A percentile compares a stretch with the other conserved stretches of the same genome.
Evolutionary conservation across 2,113 vertebrate species (phyloP).

Genomic region (Maccullochella peelii): DNA sequence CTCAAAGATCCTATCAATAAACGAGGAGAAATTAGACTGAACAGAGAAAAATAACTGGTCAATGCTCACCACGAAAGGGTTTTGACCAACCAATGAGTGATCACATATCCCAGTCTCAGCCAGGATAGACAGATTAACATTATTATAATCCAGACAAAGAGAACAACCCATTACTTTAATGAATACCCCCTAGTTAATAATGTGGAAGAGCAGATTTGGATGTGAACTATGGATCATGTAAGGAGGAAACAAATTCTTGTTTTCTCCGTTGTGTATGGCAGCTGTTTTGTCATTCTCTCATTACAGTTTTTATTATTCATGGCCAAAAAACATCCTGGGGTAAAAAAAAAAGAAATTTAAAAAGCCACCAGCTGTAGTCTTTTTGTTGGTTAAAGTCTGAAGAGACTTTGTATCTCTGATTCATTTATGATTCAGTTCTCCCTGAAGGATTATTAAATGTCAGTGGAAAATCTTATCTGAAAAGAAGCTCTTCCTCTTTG

Average conservation of each 20-base stretch:
- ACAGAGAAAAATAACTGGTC: conserved; percentile 22
- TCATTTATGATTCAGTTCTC: conserved; percentile 56
- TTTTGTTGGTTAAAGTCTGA: conserved; percentile 40
- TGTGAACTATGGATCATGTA: conserved; percentile 38
- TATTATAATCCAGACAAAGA: conserved; percentile 68
- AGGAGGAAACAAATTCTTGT: conserved; percentile 15
- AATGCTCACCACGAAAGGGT: background rate
- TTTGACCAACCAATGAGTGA: conserved; percentile 23
- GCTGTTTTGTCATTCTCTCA: background rate
- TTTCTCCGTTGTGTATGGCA: conserved; percentile 1
- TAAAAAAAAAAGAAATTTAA: background rate
- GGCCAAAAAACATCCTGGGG: background rate
- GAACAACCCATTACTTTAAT: conserved; percentile 62
- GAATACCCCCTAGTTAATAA: conserved; percentile 57
- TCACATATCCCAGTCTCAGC: conserved; percentile 24
- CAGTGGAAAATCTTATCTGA: conserved; percentile 44
- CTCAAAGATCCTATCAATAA: conserved; percentile 43
- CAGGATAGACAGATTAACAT: conserved; percentile 62
- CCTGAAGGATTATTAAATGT: conserved; percentile 63
- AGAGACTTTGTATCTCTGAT: conserved; percentile 28
- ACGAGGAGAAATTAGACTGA: conserved; percentile 30
- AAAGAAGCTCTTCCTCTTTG: conserved; percentile 32
- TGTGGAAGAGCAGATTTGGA: conserved; percentile 28
- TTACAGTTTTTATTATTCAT: background rate
- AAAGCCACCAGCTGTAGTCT: background rate